phyloP scores from a whole-genome alignment of 2,797 vertebrate species.

The Stomatorhinus walkeri region DNA sequence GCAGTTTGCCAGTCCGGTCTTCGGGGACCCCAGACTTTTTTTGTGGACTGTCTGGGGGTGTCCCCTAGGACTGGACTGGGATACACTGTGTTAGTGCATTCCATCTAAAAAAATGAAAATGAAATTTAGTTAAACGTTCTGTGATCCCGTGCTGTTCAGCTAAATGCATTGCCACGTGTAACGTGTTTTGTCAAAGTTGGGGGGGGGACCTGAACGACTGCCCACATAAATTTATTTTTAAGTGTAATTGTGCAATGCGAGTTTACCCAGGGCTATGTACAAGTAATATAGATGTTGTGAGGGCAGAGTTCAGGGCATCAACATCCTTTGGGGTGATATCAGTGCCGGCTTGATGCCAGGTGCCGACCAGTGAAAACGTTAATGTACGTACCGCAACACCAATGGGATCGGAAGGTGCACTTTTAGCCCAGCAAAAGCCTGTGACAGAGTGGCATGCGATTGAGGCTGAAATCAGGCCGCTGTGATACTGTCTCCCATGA shows the following conservation, averaged over 20 bases:
- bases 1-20: not conserved
- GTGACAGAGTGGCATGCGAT: conserved; percentile 56
- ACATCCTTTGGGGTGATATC: not conserved
- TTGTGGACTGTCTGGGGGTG: not conserved
- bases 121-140: conserved; percentile 36
- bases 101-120: conserved; percentile 38
- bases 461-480: conserved; percentile 42
- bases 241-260: conserved; percentile 11
- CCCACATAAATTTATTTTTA: conserved; percentile 15
- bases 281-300: not conserved
- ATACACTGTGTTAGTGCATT: conserved; percentile 31
- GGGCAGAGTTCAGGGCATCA: conserved; percentile 2
- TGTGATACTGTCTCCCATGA: conserved; percentile 41
- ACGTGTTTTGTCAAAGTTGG: conserved; percentile 27
- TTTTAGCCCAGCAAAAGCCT: conserved; percentile 23
- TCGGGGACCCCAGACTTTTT: not conserved
- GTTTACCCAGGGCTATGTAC: not conserved
- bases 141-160: conserved; percentile 43
- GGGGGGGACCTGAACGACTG: conserved; percentile 23
- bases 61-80: not conserved
- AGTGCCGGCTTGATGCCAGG: not conserved
- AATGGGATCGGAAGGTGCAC: conserved; percentile 3
- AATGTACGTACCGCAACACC: conserved; percentile 4
- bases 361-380: not conserved
- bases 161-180: conserved; percentile 43